Base-by-base conservation (phyloP, 2,797 vertebrate genomes). In the Streptopelia turtur region DNA sequence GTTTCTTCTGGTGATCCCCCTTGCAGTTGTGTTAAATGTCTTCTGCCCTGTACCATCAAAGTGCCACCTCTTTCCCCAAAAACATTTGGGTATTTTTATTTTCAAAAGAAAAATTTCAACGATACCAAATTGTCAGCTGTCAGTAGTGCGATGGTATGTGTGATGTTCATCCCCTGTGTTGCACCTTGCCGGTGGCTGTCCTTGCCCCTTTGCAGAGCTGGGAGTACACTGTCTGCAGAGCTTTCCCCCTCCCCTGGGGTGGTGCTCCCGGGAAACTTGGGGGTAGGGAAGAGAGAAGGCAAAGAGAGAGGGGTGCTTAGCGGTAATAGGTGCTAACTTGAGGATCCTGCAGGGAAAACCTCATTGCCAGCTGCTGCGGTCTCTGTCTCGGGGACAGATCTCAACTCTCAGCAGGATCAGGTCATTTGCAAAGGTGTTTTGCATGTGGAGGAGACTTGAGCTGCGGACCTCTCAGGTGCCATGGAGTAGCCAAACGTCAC, bases 61-160 rank as follows among this genome's bases (percentile, higher is more conserved):
- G 56, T 75, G 31, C 37, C 59, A 30, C 1, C 0, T 35, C 59
- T 57, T 93, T 87, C 75, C 56, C 68, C 78, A 23, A 65, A 83
- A 75, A 69, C 10, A 25, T 33, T 59, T 12, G 27, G 5, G 7
- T 83, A 13, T 72, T 72, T 83, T 83, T 59, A 24, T 50, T 82
- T 86, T 80, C 28, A 28, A 27, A 39, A 77, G 37, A 50, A 83
- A 27, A 70, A 79, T 28, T 20, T 68, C 8, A 12, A 43, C 14
- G 12, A 10, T 52, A 41, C 7, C 20, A 21, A 47, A 16, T 21
- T 43, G 24, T 39, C 50, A 56, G 52, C 24, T 66, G 5, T 39
- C 37, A 31, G 0, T 18, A 50, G 47, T 52, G 35, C 0, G 0
- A 16, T 18, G 28, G 12, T 43, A 11, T 4, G 10, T n/a, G 47